These are phyloP conservation scores for Marmota flaviventris DNA, from an alignment of 2,113 vertebrate genomes.

Conservation along the genomic window DNA sequence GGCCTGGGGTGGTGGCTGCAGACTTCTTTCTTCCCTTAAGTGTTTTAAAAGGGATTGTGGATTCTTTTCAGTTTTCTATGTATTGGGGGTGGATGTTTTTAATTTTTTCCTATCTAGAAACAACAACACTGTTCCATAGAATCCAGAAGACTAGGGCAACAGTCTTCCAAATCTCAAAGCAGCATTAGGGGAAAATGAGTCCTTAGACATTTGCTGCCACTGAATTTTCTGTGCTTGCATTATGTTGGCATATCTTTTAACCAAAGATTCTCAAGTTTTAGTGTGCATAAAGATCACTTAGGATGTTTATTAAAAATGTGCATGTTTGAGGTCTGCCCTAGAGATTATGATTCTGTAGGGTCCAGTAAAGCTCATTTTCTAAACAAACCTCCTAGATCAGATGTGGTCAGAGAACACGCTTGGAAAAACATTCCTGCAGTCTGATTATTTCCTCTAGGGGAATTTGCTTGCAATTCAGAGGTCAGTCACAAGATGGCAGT, in stretches of 20 bases:
- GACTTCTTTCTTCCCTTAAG: background rate
- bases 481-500: conserved; percentile 67
- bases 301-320: background rate
- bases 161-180: background rate
- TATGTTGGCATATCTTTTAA: background rate
- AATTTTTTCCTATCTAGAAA: conserved; percentile 10
- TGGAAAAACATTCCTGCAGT: background rate
- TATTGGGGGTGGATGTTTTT: background rate
- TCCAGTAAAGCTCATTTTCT: background rate
- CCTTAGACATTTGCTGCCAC: background rate
- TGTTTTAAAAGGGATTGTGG: background rate
- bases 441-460: background rate
- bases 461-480: conserved; percentile 55
- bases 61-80: background rate
- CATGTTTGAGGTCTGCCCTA: background rate
- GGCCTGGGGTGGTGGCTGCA: too few relatives aligned
- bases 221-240: conserved; percentile 34
- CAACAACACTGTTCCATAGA: background rate
- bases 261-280: background rate
- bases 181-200: background rate
- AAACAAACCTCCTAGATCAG: background rate
- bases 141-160: background rate
- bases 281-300: background rate
- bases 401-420: background rate
- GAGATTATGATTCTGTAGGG: background rate